phyloP scores from a whole-genome alignment of 2,113 vertebrate species.

The Sphaerodactylus townsendi region DNA sequence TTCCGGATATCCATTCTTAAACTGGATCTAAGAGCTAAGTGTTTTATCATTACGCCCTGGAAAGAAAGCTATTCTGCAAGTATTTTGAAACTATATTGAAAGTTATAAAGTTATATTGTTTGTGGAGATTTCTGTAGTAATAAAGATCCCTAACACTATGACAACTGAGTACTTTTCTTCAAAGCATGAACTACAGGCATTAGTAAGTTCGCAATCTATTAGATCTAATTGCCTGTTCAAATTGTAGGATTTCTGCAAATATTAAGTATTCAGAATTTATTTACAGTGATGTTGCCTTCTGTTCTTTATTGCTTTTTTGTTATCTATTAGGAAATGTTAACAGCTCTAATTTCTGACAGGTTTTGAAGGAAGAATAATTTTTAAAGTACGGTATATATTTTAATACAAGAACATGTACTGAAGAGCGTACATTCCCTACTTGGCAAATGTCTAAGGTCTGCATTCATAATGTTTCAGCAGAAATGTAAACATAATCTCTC shows the following conservation, averaged over 20 bases:
- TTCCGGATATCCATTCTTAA: background rate
- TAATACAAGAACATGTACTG: background rate
- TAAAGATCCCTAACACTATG: background rate
- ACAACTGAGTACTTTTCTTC: background rate
- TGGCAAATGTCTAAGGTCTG: background rate
- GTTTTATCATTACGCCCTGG: background rate
- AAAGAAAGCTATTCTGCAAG: background rate
- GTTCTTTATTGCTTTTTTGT: background rate
- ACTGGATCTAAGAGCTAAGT: background rate
- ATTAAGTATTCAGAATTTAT: background rate
- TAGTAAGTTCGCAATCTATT: conserved; percentile 6
- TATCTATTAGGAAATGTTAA: background rate
- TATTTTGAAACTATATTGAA: background rate
- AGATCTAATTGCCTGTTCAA: background rate
- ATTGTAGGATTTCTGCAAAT: background rate
- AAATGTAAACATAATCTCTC: background rate
- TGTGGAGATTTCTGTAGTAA: background rate
- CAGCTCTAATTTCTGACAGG: background rate
- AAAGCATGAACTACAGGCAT: background rate
- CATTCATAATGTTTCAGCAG: background rate
- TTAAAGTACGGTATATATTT: background rate
- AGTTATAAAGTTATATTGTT: background rate
- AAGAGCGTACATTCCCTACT: background rate
- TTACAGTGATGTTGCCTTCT: background rate
- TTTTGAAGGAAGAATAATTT: background rate